Percentiles rank a stretch among this genome's conserved stretches.
Evolutionary conservation across 2,888 invertebrate species (phyloP).

Genomic region (Pristionchus fissidentatus): DNA sequence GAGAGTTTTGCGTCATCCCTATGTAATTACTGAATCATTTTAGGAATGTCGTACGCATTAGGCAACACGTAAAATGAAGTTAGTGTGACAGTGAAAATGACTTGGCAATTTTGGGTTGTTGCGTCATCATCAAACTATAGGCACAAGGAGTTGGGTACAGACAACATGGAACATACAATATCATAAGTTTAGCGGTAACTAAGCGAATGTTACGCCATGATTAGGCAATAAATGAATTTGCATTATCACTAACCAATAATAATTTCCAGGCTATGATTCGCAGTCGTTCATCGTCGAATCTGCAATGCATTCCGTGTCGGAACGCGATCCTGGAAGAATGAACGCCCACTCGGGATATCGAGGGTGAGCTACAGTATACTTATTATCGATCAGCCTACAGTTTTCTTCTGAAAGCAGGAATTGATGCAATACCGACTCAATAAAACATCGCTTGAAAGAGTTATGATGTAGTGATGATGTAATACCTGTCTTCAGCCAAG

Average conservation of each 20-base stretch:
- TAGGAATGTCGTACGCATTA: too few relatives aligned
- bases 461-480: neutral
- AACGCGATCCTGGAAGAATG: conserved; percentile 53
- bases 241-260: neutral
- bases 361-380: conserved; percentile 51
- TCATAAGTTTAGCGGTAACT: neutral
- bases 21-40: too few relatives aligned
- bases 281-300: conserved; percentile 62
- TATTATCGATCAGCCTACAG: neutral
- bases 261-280: conserved; percentile 27
- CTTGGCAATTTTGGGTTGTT: too few relatives aligned
- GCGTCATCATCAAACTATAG: too few relatives aligned
- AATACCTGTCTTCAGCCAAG: conserved; percentile 33
- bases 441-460: neutral
- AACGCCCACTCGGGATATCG: conserved; percentile 59
- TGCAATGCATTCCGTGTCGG: conserved; percentile 63
- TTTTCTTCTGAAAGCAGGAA: too few relatives aligned
- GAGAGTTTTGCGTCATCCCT: neutral
- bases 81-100: too few relatives aligned
- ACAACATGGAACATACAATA: too few relatives aligned
- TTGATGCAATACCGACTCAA: too few relatives aligned
- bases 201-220: neutral
- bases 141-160: too few relatives aligned
- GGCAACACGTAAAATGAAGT: too few relatives aligned
- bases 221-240: neutral